A percentile compares a stretch with the other conserved stretches of the same genome.
Conservation (phyloP, 2,113 vertebrate genomes). For the Amazona vittata region DNA sequence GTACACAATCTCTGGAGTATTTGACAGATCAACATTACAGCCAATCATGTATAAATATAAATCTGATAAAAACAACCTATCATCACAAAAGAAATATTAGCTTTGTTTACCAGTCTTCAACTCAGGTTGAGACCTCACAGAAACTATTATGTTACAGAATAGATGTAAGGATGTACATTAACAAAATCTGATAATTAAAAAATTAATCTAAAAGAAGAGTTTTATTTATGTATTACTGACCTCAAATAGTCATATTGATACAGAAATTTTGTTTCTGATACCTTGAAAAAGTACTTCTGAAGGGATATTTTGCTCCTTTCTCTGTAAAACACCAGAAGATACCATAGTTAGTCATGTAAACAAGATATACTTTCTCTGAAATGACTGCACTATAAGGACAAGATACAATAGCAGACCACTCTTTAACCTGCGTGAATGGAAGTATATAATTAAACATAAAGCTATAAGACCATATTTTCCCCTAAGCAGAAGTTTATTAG, state of each 20-base stretch:
- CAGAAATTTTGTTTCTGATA: neutral
- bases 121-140: neutral
- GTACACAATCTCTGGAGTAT: neutral
- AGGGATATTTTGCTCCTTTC: neutral
- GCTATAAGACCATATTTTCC: neutral
- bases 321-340: neutral
- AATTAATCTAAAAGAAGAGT: neutral
- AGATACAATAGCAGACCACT: neutral
- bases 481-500: neutral
- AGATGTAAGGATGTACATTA: neutral
- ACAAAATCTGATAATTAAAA: neutral
- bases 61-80: neutral
- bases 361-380: neutral
- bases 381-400: neutral
- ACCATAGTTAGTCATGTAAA: accelerated
- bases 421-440: neutral
- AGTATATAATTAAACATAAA: neutral
- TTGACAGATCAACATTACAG: neutral
- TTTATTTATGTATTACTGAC: neutral
- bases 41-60: neutral
- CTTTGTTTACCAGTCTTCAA: neutral
- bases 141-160: neutral
- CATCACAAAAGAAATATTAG: neutral
- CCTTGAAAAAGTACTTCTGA: neutral
- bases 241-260: neutral